Base-by-base conservation (phyloP, 2,888 invertebrate genomes). In the Eledone cirrhosa region DNA sequence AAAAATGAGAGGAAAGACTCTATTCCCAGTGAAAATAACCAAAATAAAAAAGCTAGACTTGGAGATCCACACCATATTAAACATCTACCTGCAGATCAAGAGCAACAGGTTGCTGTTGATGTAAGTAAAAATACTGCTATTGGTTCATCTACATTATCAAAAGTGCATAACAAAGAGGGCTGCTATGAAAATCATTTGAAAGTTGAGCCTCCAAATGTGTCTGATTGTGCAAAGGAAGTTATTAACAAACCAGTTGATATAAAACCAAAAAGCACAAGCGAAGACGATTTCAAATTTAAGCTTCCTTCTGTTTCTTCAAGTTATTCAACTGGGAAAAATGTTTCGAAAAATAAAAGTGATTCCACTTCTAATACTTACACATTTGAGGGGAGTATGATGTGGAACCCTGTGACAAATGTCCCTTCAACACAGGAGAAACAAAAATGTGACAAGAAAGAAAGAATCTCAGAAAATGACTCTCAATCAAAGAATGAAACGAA, bases 381-480 rank as follows among this genome's bases (percentile, higher is more conserved):
- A 41, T 72, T 72, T 72, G 72, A 72, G 7, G 72, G 72, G 3
- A 41, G 72, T 14, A 72, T 72, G 72, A 31, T 72, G 31, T 72
- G 72, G 72, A 72, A 72, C n/a, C 72, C 72, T 72, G 41, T 72
- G n/a, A 24, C 63, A 13, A 11, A 22, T 41, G 7, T 41, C 7
- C 22, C 33, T 11, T 16, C 72, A 72, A 2, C 72, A 22, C 24
- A 31, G 41, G 41, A 41, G 41, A 5, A 41, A 41, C 41, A 41
- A 11, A 41, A 41, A 41, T 11, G 5, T 72, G n/a, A 31, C 8
- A 72, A 72, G 24, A 24, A 13, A n/a, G 72, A 72, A 0, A 31
- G 41, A 4, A 8, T 41, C 41, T 31, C 31, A 72, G 33, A 72
- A 29, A 72, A 29, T 22, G 5, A 31, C 1, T 22, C 31, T 11